Conservation (phyloP, 2,113 vertebrate genomes). For the Drymodes brunneopygia region DNA sequence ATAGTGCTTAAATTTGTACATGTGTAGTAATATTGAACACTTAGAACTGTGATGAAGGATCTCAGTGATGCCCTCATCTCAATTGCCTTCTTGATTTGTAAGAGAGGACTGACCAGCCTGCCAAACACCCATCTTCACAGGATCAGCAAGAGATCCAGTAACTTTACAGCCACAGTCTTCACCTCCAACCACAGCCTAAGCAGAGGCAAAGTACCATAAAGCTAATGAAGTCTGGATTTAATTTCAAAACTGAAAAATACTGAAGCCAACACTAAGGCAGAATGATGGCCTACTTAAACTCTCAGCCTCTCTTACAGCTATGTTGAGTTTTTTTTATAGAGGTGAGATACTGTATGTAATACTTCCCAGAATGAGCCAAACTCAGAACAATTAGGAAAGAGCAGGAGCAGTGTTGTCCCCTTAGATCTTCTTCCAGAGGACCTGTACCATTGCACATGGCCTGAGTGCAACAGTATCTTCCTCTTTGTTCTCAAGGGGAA, state of each 20-base stretch:
- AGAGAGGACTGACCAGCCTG: neutral
- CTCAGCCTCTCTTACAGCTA: neutral
- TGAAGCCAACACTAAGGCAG: neutral
- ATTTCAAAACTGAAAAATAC: neutral
- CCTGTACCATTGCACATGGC: accelerated
- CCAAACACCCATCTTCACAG: neutral
- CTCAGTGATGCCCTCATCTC: neutral
- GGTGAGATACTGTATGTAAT: neutral
- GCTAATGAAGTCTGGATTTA: neutral
- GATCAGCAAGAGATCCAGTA: neutral
- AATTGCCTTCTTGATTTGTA: neutral
- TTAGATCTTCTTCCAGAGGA: neutral
- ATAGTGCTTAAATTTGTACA: neutral
- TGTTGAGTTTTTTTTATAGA: neutral
- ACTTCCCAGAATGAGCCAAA: neutral
- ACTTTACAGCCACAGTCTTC: neutral
- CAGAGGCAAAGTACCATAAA: neutral
- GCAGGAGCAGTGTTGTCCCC: accelerated
- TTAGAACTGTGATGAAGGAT: neutral
- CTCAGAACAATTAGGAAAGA: neutral
- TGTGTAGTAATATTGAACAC: neutral
- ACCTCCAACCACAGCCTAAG: neutral
- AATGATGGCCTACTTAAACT: neutral
- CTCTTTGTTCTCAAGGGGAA: neutral
- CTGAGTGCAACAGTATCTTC: neutral